Base-by-base conservation (phyloP, 2,888 invertebrate genomes). In the Abrostola tripartita region DNA sequence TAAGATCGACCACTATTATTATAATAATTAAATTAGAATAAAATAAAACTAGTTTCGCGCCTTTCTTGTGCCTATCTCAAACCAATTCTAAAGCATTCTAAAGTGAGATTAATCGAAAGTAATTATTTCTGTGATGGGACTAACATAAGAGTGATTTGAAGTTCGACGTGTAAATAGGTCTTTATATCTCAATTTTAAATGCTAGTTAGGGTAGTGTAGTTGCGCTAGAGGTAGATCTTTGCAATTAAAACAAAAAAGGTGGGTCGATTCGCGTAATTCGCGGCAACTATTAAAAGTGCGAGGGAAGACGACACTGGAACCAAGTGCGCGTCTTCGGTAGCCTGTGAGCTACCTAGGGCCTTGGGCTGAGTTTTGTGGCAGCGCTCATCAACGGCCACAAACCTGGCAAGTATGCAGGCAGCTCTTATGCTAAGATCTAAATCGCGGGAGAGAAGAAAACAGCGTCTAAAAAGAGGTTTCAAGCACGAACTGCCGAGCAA, bases 361-460 rank as follows among this genome's bases (percentile, higher is more conserved):
- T 65, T 65, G 73, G 81, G 84, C 85, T 88, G 80, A 87, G 81
- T 86, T 86, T 85, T 83, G 76, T 81, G 80, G 82, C 82, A 82
- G 81, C 69, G 88, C 82, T 87, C 73, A 79, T 77, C 70, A 54
- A 87, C 85, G 88, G 92, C 91, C 88, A 88, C 91, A 93, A 94
- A 92, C 89, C 94, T 94, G 95, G 96, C 96, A 95, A 96, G 96
- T 91, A 98, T 98, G 98, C 98, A 98, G 96, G 98, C 98, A 96
- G 98, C 98, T 95, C 96, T 98, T 95, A 97, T 98, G 96, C 96
- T 98, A 95, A 97, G 98, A 96, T 96, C 97, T 95, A 97, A 98
- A 96, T 97, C 97, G 96, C 96, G 97, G 95, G 97, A 97, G 95
- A 96, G 96, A 95, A 95, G 96, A 95, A 97, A 97, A 96, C 96